A percentile compares a stretch with the other conserved stretches of the same genome.
Evolutionary conservation across 2,888 invertebrate genomes (phyloP).

Genomic region (Drosophila neonasuta): DNA sequence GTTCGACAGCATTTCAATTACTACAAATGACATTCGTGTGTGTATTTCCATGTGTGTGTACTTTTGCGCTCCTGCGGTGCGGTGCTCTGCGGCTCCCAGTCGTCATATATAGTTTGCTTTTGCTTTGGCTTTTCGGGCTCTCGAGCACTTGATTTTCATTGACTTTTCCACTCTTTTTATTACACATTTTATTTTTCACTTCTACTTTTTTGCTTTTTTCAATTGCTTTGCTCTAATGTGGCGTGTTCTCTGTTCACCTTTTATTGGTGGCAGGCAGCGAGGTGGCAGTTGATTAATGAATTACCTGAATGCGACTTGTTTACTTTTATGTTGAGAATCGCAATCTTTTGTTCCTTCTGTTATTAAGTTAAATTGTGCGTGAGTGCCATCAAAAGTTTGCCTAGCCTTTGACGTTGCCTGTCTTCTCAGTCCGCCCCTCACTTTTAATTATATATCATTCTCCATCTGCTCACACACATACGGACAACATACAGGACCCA

Average conservation of each 20-base stretch:
- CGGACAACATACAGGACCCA: conserved; percentile 4
- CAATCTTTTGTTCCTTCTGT: conserved; percentile 68
- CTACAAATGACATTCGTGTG: conserved; percentile 68
- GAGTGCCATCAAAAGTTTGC: conserved; percentile 67
- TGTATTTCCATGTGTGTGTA: conserved; percentile 20
- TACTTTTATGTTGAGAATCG: conserved; percentile 62
- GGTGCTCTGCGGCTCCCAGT: conserved; percentile 7
- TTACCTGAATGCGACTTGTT: conserved; percentile 70
- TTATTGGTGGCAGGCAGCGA: neutral
- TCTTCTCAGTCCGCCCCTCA: conserved; percentile 6
- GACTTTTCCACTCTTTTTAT: conserved; percentile 58
- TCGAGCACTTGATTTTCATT: conserved; percentile 61
- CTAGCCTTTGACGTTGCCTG: conserved; percentile 39
- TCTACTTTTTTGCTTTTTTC: conserved; percentile 3
- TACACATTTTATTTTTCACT: conserved; percentile 23
- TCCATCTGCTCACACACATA: conserved; percentile 8
- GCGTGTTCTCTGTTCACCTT: conserved; percentile 16
- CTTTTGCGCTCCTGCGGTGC: conserved; percentile 14
- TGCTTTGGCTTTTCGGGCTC: conserved; percentile 12
- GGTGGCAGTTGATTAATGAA: conserved; percentile 64
- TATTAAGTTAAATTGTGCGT: conserved; percentile 74
- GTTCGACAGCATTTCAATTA: conserved; percentile 73
- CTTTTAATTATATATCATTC: conserved; percentile 73
- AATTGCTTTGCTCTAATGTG: conserved; percentile 33
- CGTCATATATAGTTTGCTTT: conserved; percentile 19